Evolutionary conservation across 2,797 vertebrate species (phyloP), one percentile per base, ranked within the genome.

Genomic region (Etheostoma nigrum): DNA sequence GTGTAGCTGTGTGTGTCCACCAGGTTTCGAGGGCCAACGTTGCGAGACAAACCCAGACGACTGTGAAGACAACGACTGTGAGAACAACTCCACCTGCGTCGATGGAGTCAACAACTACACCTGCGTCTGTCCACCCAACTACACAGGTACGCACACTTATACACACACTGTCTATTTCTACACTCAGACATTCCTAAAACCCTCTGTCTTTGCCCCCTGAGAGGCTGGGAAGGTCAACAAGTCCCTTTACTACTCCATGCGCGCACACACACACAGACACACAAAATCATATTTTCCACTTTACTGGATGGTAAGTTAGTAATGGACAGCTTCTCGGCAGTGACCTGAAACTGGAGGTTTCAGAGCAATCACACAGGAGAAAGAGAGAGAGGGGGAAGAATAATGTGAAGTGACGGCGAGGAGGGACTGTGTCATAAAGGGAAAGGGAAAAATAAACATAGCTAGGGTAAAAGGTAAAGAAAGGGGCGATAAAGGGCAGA

Each of bases 1-100:
- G 63, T 86, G 74, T 86, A 99, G 98, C 90, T 99, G 98, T 74
- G 94, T 95, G 67, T 99, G 98, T 88, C 94, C 92, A 0, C 93
- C 96, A 62, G 98, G 98, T 13, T 99, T 96, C 12, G 98, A 99
- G 87, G 98, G 98, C 36, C 95, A 94, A 48, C 94, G 93, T 19
- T 99, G 98, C 87, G 97, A 99, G 91, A 86, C 96, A 66, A 98
- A 99, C 91, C 96, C 98, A 3, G 97, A 99, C 2, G 98, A 99
- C 89, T 99, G 98, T 6, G 98, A 99, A 85, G 97, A 99, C 93
- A 98, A 99, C 0, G 97, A 99, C 93, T 99, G 98, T 1, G 98
- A 99, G 89, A 99, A 99, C 93, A 99, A 98, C 73, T 96, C 98
- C 72, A 99, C 98, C 0, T 99, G 98, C 40, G 89, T 98, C 48